Percentiles rank a stretch among this genome's conserved stretches.
Conservation (phyloP, 2,113 vertebrate genomes). For the Solea solea region DNA sequence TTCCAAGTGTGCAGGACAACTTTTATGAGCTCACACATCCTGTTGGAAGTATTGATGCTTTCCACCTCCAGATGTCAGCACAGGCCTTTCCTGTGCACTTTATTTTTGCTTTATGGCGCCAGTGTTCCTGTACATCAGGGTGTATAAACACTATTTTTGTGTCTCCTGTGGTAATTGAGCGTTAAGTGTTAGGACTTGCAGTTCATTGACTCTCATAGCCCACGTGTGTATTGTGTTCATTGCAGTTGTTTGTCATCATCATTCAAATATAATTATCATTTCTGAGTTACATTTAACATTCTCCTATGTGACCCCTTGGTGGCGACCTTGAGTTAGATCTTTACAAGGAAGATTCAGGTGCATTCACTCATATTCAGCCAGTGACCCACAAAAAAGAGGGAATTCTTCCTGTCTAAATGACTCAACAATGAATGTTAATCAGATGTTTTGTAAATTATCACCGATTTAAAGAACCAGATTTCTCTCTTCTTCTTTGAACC, state of each 20-base stretch:
- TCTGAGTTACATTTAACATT: not conserved
- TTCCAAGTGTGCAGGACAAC: too few relatives aligned
- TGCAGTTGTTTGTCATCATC: too few relatives aligned
- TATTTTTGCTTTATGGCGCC: not conserved
- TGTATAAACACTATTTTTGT: conserved; percentile 4
- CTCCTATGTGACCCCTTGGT: conserved; percentile 3
- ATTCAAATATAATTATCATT: too few relatives aligned
- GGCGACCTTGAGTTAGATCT: conserved; percentile 3
- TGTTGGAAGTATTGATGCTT: not conserved
- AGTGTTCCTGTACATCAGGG: not conserved
- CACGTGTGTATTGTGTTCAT: too few relatives aligned
- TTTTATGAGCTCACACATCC: not conserved
- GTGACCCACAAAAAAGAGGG: not conserved
- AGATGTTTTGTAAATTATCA: not conserved
- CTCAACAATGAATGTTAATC: not conserved
- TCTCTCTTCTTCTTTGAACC: too few relatives aligned
- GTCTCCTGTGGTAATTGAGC: not conserved
- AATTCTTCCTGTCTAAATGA: conserved; percentile 6
- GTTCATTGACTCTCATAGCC: too few relatives aligned
- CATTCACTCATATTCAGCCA: conserved; percentile 14
- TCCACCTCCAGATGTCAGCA: conserved; percentile 49
- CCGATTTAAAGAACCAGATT: too few relatives aligned
- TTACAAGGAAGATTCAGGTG: conserved; percentile 20
- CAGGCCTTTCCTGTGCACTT: not conserved
- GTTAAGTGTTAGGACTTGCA: too few relatives aligned